These are phyloP conservation scores for Dinothrombium tinctorium DNA, from an alignment of 1,140 invertebrate species.

Conservation along the genomic window DNA sequence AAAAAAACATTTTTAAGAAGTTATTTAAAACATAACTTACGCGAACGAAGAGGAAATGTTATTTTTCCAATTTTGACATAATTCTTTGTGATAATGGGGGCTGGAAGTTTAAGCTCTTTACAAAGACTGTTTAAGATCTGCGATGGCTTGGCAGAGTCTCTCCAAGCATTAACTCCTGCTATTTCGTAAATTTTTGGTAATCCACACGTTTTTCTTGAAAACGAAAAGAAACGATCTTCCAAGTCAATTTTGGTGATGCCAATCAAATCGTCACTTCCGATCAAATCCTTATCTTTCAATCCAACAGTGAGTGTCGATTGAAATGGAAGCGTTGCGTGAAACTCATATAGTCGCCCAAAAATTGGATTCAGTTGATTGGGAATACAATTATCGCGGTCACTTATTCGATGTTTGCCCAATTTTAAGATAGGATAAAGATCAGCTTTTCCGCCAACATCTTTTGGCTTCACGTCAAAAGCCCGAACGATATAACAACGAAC, in stretches of 20 bases:
- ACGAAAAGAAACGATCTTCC: slow-evolving; percentile 70
- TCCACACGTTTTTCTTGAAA: slow-evolving; percentile 59
- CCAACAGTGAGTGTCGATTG: slow-evolving; percentile 59
- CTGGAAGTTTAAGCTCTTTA: slow-evolving; percentile 45
- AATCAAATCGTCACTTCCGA: slow-evolving; percentile 65
- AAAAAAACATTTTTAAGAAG: too few species aligned
- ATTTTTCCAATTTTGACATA: not conserved
- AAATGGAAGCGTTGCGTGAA: slow-evolving; percentile 69
- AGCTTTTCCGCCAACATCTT: slow-evolving; percentile 71
- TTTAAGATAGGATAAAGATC: slow-evolving; percentile 68
- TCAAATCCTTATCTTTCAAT: slow-evolving; percentile 65
- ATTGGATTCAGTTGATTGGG: slow-evolving; percentile 74
- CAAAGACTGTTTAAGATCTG: slow-evolving; percentile 62
- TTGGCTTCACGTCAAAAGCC: slow-evolving; percentile 50
- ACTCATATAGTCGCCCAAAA: slow-evolving; percentile 75
- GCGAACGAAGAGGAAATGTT: not conserved
- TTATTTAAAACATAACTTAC: not conserved
- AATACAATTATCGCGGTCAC: slow-evolving; percentile 72
- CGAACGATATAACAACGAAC: slow-evolving; percentile 63
- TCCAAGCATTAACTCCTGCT: slow-evolving; percentile 37
- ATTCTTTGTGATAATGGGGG: not conserved
- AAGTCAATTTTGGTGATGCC: slow-evolving; percentile 74
- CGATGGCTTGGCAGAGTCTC: slow-evolving; percentile 63
- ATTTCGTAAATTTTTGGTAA: slow-evolving; percentile 57
- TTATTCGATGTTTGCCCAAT: slow-evolving; percentile 50